Conservation (phyloP, 2,797 vertebrate species). For the Ctenochaetus hawaiiensis region DNA sequence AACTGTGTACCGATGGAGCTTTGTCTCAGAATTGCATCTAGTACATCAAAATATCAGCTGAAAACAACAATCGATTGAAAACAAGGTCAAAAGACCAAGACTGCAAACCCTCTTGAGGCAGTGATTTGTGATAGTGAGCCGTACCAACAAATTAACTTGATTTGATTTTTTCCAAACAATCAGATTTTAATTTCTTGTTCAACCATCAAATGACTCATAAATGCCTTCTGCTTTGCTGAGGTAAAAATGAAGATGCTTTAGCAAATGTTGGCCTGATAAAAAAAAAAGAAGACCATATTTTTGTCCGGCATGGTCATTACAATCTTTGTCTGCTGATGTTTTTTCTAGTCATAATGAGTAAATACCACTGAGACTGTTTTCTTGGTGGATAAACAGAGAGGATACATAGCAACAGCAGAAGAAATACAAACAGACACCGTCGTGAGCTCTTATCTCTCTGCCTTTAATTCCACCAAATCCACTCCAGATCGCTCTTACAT, state of each 20-base stretch:
- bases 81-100: background rate
- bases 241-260: constrained; percentile 1
- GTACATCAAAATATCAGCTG: constrained; percentile 12
- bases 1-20: background rate
- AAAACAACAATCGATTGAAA: constrained; percentile 2
- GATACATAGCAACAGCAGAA: constrained; percentile 24
- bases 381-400: constrained; percentile 13
- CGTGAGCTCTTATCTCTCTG: constrained; percentile 18
- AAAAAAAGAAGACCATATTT: background rate
- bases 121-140: background rate
- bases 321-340: background rate
- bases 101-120: background rate
- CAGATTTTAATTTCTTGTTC: background rate
- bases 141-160: background rate
- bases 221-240: background rate
- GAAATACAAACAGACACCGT: constrained; percentile 19
- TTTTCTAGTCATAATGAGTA: background rate
- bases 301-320: background rate
- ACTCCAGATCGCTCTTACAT: constrained; percentile 19
- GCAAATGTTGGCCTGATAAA: background rate
- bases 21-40: constrained; percentile 7
- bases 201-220: background rate
- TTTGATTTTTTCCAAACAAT: constrained; percentile 1
- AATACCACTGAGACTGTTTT: constrained; percentile 14
- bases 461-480: constrained; percentile 34